A percentile compares a stretch with the other conserved stretches of the same genome.
Evolutionary conservation across 2,888 invertebrate species (phyloP).

Genomic region (Xestobium rufovillosum): DNA sequence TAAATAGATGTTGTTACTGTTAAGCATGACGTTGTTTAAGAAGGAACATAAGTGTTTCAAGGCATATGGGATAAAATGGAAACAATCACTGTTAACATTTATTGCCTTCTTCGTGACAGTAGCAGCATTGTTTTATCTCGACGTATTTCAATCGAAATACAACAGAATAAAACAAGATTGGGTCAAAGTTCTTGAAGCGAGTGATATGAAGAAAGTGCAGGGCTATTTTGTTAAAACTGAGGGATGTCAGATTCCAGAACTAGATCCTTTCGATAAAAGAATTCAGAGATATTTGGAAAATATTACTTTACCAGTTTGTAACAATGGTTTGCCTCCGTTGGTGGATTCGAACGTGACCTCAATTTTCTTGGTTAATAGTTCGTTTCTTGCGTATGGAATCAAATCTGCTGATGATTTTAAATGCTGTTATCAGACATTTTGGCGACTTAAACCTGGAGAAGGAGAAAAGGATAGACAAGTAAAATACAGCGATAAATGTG

Average conservation of each 20-base stretch:
- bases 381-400: constrained; percentile 47
- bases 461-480: constrained; percentile 48
- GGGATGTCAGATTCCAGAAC: constrained; percentile 60
- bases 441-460: constrained; percentile 45
- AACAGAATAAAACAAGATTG: no score
- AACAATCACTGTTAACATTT: no score
- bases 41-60: no score
- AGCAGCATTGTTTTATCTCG: no score
- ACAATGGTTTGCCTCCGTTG: constrained; percentile 46
- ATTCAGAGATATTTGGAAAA: constrained; percentile 48
- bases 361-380: constrained; percentile 48
- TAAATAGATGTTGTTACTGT: no score
- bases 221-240: constrained; percentile 46
- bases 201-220: not conserved
- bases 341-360: constrained; percentile 53
- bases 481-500: constrained; percentile 45
- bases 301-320: constrained; percentile 46
- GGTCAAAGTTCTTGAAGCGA: no score
- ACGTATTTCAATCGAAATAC: no score
- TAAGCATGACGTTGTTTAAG: no score
- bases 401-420: constrained; percentile 42
- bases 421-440: constrained; percentile 58
- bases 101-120: no score
- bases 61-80: no score
- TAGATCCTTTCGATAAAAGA: constrained; percentile 53